Percentiles rank a stretch among this genome's conserved stretches.
phyloP scores from a whole-genome alignment of 2,888 invertebrate species.

The Apotomis betuletana region DNA sequence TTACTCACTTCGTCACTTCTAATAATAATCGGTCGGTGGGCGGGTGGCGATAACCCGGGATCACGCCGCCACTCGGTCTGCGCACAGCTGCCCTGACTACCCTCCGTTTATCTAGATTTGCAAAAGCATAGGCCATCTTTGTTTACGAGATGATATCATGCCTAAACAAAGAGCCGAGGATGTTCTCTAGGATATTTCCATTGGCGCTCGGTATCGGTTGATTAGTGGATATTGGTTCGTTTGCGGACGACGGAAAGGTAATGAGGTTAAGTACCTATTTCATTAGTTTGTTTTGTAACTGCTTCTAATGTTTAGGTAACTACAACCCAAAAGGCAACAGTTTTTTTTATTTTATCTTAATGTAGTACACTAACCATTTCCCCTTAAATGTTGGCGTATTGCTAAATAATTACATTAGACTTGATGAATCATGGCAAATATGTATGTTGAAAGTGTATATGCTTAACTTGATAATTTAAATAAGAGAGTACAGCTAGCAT shows the following conservation, averaged over 20 bases:
- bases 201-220: slow-evolving; percentile 10
- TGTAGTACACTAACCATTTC: too few relatives aligned
- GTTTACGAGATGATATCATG: slow-evolving; percentile 40
- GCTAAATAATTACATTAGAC: background rate
- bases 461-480: too few relatives aligned
- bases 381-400: background rate
- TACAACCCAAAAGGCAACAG: background rate
- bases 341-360: background rate
- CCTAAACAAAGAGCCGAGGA: slow-evolving; percentile 39
- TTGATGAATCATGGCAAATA: background rate
- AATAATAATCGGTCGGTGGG: slow-evolving; percentile 38
- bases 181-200: slow-evolving; percentile 33
- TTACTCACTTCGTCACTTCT: slow-evolving; percentile 37
- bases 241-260: slow-evolving; percentile 7
- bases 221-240: slow-evolving; percentile 15
- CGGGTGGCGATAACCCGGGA: slow-evolving; percentile 67
- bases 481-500: too few relatives aligned
- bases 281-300: background rate
- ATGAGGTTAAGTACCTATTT: background rate
- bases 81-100: slow-evolving; percentile 44
- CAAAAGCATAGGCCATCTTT: slow-evolving; percentile 36
- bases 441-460: too few relatives aligned
- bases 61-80: slow-evolving; percentile 72
- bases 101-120: slow-evolving; percentile 43
- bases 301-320: background rate